Evolutionary conservation across 1,140 invertebrate species (phyloP).

Genomic region (Ganaspis sp.): DNA sequence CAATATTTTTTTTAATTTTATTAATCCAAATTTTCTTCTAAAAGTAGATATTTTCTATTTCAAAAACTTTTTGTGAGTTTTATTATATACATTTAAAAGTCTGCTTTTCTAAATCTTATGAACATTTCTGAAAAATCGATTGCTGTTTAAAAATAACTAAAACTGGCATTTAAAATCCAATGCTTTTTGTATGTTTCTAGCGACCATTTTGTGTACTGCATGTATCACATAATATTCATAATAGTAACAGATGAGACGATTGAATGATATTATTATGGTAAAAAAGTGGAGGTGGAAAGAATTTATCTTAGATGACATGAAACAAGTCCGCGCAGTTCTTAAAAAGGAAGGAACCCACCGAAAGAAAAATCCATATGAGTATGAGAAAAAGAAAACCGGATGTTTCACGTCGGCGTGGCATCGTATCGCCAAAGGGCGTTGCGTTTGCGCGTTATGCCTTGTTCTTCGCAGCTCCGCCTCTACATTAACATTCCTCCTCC

Average conservation of each 20-base stretch:
- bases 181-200: no score
- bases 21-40: no score
- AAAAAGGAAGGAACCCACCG: neutral
- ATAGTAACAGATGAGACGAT: neutral
- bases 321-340: neutral
- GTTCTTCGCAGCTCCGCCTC: neutral
- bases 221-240: no score
- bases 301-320: neutral
- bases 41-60: no score
- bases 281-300: neutral
- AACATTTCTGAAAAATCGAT: no score
- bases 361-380: neutral
- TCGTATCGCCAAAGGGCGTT: neutral
- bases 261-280: neutral
- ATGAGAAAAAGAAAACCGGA: constrained; percentile 9
- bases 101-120: no score
- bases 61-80: no score
- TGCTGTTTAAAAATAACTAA: no score
- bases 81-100: no score
- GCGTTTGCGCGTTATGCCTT: constrained; percentile 12
- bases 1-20: no score
- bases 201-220: no score
- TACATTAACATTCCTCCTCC: constrained; percentile 1
- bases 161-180: no score
- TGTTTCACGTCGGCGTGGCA: neutral